These are phyloP conservation scores for Neoaliturus tenellus DNA, from an alignment of 2,888 invertebrate genomes.

Conservation along the genomic window DNA sequence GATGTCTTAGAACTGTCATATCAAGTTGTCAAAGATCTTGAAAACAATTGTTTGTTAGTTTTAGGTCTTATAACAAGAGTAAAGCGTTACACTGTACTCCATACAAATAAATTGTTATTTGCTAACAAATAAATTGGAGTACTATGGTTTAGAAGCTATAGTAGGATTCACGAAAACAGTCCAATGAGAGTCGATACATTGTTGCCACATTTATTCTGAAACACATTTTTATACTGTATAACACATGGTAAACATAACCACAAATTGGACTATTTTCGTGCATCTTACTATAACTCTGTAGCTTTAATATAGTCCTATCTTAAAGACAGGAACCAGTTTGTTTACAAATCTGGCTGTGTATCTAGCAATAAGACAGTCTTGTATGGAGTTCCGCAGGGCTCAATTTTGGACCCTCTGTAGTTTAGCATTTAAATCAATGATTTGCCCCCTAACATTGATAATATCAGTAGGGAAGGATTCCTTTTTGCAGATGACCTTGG, in stretches of 20 bases:
- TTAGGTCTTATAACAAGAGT: neutral
- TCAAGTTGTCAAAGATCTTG: neutral
- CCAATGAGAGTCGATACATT: too few relatives aligned
- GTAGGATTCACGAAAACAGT: too few relatives aligned
- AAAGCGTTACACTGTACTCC: neutral
- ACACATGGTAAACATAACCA: too few relatives aligned
- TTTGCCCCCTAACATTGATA: conserved; percentile 15
- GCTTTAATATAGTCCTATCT: neutral
- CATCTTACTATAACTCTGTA: too few relatives aligned
- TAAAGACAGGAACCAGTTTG: conserved; percentile 20
- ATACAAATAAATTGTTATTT: neutral
- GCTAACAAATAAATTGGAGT: neutral
- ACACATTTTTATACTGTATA: too few relatives aligned
- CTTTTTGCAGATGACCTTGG: conserved; percentile 37
- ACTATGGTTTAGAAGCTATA: neutral
- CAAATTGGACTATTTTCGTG: too few relatives aligned
- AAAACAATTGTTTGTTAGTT: neutral
- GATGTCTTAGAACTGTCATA: neutral
- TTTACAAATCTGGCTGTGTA: neutral
- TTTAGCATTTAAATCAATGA: conserved; percentile 21
- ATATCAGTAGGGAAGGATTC: neutral
- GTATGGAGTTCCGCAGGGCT: neutral
- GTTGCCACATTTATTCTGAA: too few relatives aligned
- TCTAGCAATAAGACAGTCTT: neutral
- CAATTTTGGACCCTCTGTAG: neutral